phyloP scores from a whole-genome alignment of 2,888 invertebrate genomes.

The Andrena dorsata region DNA sequence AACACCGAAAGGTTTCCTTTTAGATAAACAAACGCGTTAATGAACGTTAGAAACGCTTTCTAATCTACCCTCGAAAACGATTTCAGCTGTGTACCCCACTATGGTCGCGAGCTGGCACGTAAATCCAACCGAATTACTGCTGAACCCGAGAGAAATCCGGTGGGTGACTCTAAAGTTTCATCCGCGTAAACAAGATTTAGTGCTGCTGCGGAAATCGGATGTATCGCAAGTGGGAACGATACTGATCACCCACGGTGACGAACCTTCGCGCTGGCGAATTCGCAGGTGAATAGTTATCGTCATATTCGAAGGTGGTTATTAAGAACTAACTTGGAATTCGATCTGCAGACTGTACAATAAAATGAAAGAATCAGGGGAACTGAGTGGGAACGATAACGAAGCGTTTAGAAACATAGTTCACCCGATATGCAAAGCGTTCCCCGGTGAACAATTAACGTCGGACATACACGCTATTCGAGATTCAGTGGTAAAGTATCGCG shows the following conservation, averaged over 20 bases:
- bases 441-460: constrained; percentile 77
- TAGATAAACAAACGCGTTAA: neutral
- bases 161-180: constrained; percentile 84
- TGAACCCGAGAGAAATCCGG: constrained; percentile 83
- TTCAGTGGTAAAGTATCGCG: constrained; percentile 74
- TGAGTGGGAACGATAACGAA: constrained; percentile 76
- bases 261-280: constrained; percentile 85
- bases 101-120: constrained; percentile 82
- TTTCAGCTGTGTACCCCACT: constrained; percentile 80
- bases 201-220: constrained; percentile 79
- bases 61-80: constrained; percentile 1
- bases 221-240: constrained; percentile 85
- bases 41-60: constrained; percentile 54
- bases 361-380: constrained; percentile 78
- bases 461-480: constrained; percentile 80
- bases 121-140: constrained; percentile 84
- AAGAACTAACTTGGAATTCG: neutral
- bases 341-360: constrained; percentile 79
- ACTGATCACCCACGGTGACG: constrained; percentile 86
- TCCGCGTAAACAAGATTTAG: constrained; percentile 85
- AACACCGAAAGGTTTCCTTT: constrained; percentile 79
- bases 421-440: constrained; percentile 80
- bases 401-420: constrained; percentile 79
- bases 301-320: neutral
- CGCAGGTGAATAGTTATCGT: constrained; percentile 73